Percentiles rank a stretch among this genome's conserved stretches.
These are phyloP conservation scores for Drosophila albomicans DNA, from an alignment of 1,140 invertebrate genomes.

Conservation along the genomic window DNA sequence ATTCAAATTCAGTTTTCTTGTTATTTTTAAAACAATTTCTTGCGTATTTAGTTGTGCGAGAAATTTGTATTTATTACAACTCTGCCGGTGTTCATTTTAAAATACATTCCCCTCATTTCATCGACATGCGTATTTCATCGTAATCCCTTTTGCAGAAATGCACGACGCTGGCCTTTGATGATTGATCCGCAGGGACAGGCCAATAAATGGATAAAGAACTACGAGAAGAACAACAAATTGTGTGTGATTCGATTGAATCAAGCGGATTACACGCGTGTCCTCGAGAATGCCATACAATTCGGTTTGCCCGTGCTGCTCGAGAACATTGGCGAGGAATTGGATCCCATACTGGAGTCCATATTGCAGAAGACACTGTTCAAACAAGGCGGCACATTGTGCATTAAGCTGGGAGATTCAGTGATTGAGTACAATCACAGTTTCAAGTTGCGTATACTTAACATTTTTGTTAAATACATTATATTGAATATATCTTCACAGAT, in stretches of 20 bases:
- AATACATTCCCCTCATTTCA: too few species aligned
- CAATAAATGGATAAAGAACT: conserved; percentile 97
- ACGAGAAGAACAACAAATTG: conserved; percentile 95
- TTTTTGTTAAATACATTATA: background rate
- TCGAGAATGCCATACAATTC: conserved; percentile 97
- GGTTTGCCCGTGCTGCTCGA: conserved; percentile 94
- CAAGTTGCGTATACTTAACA: conserved; percentile 86
- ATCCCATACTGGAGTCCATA: conserved; percentile 95
- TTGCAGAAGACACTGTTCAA: conserved; percentile 95
- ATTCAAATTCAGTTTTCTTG: background rate
- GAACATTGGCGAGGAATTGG: conserved; percentile 95
- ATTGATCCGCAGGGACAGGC: conserved; percentile 98
- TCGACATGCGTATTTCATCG: conserved; percentile 14
- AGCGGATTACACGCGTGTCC: conserved; percentile 92
- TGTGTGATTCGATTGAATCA: conserved; percentile 93
- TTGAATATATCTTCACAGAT: conserved; percentile 86
- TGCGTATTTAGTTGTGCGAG: too few species aligned
- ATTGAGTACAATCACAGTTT: conserved; percentile 95
- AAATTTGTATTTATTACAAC: background rate
- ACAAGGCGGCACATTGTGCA: conserved; percentile 92
- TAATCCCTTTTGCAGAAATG: conserved; percentile 87
- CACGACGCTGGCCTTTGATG: conserved; percentile 95
- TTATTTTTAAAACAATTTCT: too few species aligned
- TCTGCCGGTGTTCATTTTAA: background rate
- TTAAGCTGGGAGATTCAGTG: conserved; percentile 93